Percentiles rank a stretch among this genome's conserved stretches.
Evolutionary conservation across 2,888 invertebrate species (phyloP).

Genomic region (Onchidella celtica): DNA sequence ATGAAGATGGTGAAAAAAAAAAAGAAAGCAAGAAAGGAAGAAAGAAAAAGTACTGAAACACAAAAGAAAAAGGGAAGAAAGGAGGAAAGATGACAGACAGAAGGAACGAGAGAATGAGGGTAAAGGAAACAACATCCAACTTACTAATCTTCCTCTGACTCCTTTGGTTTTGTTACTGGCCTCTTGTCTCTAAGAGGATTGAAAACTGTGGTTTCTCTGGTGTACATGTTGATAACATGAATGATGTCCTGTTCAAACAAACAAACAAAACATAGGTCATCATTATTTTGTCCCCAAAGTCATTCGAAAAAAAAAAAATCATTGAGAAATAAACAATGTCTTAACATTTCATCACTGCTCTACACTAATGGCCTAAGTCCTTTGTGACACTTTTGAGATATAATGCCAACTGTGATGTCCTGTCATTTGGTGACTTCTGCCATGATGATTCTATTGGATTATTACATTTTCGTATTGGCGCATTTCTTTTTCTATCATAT

Average conservation of each 20-base stretch:
- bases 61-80: no score
- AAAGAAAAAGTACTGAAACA: no score
- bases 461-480: no score
- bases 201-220: conserved; percentile 72
- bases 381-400: no score
- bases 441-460: no score
- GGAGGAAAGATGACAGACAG: background rate
- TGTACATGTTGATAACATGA: conserved; percentile 68
- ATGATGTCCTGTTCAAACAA: conserved; percentile 70
- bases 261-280: no score
- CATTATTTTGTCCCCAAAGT: background rate
- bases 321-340: background rate
- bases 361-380: no score
- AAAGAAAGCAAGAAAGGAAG: no score
- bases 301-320: background rate
- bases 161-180: conserved; percentile 67
- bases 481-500: no score
- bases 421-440: no score
- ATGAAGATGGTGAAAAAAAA: no score
- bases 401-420: no score
- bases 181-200: conserved; percentile 75
- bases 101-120: background rate
- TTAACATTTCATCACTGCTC: background rate
- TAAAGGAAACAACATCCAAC: conserved; percentile 47
- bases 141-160: conserved; percentile 73